Base-by-base conservation (phyloP, 2,888 invertebrate genomes). In the Nineta flava region DNA sequence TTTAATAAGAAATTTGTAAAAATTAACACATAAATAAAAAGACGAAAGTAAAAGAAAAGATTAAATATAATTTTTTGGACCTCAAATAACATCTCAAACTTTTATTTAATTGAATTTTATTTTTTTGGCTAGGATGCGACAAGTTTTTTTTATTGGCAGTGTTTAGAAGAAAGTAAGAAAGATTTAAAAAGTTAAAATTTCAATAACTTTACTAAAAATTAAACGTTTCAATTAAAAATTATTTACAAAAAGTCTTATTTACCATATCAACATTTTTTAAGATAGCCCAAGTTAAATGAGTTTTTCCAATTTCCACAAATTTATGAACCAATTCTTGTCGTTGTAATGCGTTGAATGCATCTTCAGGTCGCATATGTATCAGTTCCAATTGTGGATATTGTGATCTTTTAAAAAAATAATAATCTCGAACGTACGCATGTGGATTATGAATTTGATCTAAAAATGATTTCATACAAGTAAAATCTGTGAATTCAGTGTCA, bases 251-350 rank as follows among this genome's bases (percentile, higher is more conserved):
- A 5, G 4, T 1, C 6, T 7, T 26, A 54, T 63, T 58, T 62
- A 79, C 88, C 88, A 88, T 88, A 58, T 91, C 90, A 31, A 91
- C 91, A 63, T 91, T 91, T 60, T 91, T 91, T 49, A 91, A 69
- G 57, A 91, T 91, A 1, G 91, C 91, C 91, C 91, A 91, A 0
- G 90, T 91, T 3, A 91, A 69, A 50, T 90, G 73, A 0, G 91
- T 90, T 71, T 99, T 99, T 13, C 99, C 97, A 51, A 94, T 92
- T 68, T 99, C 99, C 1, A 95, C 87, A 64, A 96, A 94, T 65
- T 97, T 97, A 58, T 91, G 83, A 51, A 86, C 76, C 41, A 97
- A 71, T 59, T 96, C 95, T 60, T 93, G 91, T 51, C 83, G 80
- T 61, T 94, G 93, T 21, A 97, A 71, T 3, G 88, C 91, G 57